phyloP scores from a whole-genome alignment of 2,113 vertebrate species.

The Nycticryphes semicollaris region DNA sequence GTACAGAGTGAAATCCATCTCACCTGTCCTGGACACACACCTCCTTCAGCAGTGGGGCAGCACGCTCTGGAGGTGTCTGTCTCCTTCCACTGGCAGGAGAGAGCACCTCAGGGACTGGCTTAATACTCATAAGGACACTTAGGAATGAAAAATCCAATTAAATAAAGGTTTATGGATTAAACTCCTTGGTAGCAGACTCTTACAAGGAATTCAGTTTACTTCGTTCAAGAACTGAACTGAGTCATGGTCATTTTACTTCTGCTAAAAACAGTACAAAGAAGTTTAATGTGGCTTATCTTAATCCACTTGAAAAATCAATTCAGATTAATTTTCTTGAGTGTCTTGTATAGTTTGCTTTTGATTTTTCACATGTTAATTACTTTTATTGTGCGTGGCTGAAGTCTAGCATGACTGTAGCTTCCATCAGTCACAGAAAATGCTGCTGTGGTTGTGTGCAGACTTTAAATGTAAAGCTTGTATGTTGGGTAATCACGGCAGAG shows the following conservation, averaged over 20 bases:
- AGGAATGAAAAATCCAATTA: conserved; percentile 20
- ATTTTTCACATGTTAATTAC: conserved; percentile 37
- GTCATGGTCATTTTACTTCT: conserved; percentile 11
- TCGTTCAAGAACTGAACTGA: not conserved
- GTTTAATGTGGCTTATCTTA: conserved; percentile 10
- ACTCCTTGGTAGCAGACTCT: not conserved
- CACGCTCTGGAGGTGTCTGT: accelerated
- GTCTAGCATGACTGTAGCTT: not conserved
- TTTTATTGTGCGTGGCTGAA: not conserved
- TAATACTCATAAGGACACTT: not conserved
- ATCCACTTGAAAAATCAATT: conserved; percentile 55
- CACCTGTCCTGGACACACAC: not conserved
- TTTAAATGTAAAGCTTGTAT: not conserved
- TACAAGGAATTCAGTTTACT: not conserved
- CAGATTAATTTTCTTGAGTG: conserved; percentile 42
- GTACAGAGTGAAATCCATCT: not conserved
- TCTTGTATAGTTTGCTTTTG: conserved; percentile 17
- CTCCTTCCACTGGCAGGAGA: not conserved
- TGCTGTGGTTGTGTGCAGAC: not conserved
- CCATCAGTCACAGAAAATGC: not conserved
- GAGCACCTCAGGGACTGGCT: not conserved
- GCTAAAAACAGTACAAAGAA: not conserved
- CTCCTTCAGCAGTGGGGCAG: not conserved
- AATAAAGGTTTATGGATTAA: conserved; percentile 33
- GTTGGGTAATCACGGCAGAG: not conserved